Base-by-base conservation (phyloP, 2,797 vertebrate genomes). In the Hippopotamyrus pictus region DNA sequence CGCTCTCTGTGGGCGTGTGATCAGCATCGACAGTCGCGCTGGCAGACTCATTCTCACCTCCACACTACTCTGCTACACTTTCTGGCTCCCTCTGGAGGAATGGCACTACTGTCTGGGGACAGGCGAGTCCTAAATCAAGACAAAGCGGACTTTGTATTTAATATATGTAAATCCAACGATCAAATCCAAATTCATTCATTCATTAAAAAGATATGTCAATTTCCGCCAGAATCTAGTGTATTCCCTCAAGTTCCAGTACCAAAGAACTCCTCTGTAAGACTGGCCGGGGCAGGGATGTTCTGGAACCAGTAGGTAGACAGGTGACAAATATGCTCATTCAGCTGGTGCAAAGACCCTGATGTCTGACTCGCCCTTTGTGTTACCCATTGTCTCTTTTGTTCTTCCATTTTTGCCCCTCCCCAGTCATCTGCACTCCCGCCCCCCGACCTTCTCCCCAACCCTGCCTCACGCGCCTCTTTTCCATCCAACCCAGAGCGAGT, bases 1-100 rank as follows among this genome's bases (percentile, higher is more conserved):
- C 89, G 91, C 91, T 91, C 85, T 73, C 90, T 88, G 85, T 88
- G 90, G 79, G 88, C 90, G 91, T 90, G 90, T 90, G 90, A 92
- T 90, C 92, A 91, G 91, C 90, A 91, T 91, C 89, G 88, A 57
- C 51, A 76, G 69, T 33, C 65, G 19, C 25, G 62, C 65, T 48
- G 29, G 29, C 54, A 46, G 22, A 29, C 62, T 85, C 7, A 19
- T 79, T 87, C 48, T 86, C 33, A 88, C 86, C 69, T 57, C 11
- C 9, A 19, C 65, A 54, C 89, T 5, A 29, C 59, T 51, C 85
- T 22, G 19, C 79, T 51, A 79, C 73, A 82, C 51, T 53, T 82
- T 48, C 65, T 69, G 41, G 37, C 7, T 14, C 3, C 62, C 69
- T 25, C 44, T 37, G 29, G 62, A 73, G 46, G 29, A 88, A n/a